phyloP scores from a whole-genome alignment of 2,888 invertebrate species.

The Erannis defoliaria region DNA sequence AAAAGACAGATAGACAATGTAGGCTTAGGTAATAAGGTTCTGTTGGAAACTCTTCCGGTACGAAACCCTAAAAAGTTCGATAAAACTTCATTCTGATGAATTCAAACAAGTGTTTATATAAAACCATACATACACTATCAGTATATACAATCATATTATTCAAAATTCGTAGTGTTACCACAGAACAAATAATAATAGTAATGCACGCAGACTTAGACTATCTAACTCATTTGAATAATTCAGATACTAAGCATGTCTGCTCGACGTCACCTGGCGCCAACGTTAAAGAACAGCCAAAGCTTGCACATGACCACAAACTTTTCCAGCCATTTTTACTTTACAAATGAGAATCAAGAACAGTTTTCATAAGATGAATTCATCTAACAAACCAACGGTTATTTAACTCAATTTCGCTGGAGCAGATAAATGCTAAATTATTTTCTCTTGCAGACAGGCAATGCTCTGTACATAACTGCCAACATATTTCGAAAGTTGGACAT shows the following conservation, averaged over 20 bases:
- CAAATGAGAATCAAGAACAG: constrained; percentile 10
- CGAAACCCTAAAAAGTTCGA: too few relatives aligned
- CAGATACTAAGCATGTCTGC: not conserved
- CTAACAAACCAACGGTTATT: constrained; percentile 32
- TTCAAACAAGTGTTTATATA: too few relatives aligned
- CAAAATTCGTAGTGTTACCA: too few relatives aligned
- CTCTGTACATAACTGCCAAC: constrained; percentile 56
- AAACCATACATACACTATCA: too few relatives aligned
- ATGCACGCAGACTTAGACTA: too few relatives aligned
- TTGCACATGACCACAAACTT: constrained; percentile 1
- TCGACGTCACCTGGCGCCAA: not conserved
- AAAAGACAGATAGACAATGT: too few relatives aligned
- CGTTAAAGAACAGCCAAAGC: not conserved
- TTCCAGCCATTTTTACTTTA: not conserved
- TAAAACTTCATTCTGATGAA: too few relatives aligned
- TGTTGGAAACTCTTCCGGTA: too few relatives aligned
- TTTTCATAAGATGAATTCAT: constrained; percentile 25
- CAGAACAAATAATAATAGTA: too few relatives aligned
- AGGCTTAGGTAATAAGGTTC: too few relatives aligned
- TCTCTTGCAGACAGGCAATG: constrained; percentile 65
- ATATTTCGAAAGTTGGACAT: not conserved
- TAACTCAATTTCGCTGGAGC: constrained; percentile 33
- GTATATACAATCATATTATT: too few relatives aligned
- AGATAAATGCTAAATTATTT: constrained; percentile 41
- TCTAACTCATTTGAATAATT: not conserved